Percentiles rank a stretch among this genome's conserved stretches.
phyloP scores from a whole-genome alignment of 2,888 invertebrate species.

The Amblyjoppa proteus region DNA sequence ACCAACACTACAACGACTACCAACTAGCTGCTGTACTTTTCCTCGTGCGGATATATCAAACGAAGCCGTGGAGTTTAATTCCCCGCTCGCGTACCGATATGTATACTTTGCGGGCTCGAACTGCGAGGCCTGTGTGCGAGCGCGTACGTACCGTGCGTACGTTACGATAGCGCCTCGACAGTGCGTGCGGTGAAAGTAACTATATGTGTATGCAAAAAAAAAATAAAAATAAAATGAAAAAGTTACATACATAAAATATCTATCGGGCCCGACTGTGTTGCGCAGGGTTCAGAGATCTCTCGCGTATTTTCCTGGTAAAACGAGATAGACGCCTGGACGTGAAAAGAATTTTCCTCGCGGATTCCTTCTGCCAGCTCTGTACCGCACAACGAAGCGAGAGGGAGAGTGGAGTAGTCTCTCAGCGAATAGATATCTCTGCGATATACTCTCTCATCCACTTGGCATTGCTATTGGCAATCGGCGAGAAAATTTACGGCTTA shows the following conservation, averaged over 20 bases:
- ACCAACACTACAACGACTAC: conserved; percentile 58
- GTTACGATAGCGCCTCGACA: conserved; percentile 24
- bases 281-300: conserved; percentile 42
- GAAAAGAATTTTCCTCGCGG: conserved; percentile 53
- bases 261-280: conserved; percentile 5
- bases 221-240: neutral
- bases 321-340: conserved; percentile 19
- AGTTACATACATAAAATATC: conserved; percentile 3
- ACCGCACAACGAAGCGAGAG: conserved; percentile 24
- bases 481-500: conserved; percentile 63
- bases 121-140: conserved; percentile 13
- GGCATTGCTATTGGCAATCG: conserved; percentile 66
- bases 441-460: conserved; percentile 47
- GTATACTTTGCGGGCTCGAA: conserved; percentile 60
- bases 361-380: conserved; percentile 61
- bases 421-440: conserved; percentile 39
- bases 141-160: conserved; percentile 41
- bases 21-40: conserved; percentile 29
- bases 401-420: conserved; percentile 32
- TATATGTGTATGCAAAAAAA: conserved; percentile 14
- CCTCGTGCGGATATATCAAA: conserved; percentile 53
- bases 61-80: conserved; percentile 75
- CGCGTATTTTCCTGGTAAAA: conserved; percentile 47
- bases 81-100: conserved; percentile 69
- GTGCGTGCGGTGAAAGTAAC: conserved; percentile 39